phyloP scores from a whole-genome alignment of 1,140 invertebrate species.

The Atopsyche davidsoni region DNA sequence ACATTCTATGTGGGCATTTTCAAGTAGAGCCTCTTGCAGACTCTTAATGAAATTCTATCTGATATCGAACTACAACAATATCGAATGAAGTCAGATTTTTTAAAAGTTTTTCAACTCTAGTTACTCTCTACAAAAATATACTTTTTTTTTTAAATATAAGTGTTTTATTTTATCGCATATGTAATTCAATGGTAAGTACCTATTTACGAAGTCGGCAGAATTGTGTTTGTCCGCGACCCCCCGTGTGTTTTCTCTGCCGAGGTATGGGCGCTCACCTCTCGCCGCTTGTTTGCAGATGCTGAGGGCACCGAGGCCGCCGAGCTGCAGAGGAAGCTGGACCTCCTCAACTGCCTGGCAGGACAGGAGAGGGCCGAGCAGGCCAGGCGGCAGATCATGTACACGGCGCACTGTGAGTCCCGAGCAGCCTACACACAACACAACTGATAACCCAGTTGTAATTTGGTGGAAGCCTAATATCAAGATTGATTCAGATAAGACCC shows the following conservation, averaged over 20 bases:
- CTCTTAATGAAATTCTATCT: no score
- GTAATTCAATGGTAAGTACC: not conserved
- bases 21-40: no score
- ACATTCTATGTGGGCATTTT: no score
- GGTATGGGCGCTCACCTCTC: not conserved
- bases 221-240: not conserved
- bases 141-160: not conserved
- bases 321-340: conserved; percentile 85
- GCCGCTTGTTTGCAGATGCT: conserved; percentile 58
- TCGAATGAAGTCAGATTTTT: no score
- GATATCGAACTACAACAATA: no score
- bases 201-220: not conserved
- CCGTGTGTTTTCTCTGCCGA: not conserved
- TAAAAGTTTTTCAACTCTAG: no score
- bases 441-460: no score
- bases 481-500: no score
- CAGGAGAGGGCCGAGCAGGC: conserved; percentile 61
- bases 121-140: not conserved
- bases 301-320: conserved; percentile 86
- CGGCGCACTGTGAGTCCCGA: conserved; percentile 43
- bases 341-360: conserved; percentile 85
- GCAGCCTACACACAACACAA: no score
- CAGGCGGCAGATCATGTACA: conserved; percentile 46
- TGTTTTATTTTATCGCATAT: not conserved
- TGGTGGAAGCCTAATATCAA: no score